These are phyloP conservation scores for Drosophila tropicalis DNA, from an alignment of 1,140 invertebrate species.

Conservation along the genomic window DNA sequence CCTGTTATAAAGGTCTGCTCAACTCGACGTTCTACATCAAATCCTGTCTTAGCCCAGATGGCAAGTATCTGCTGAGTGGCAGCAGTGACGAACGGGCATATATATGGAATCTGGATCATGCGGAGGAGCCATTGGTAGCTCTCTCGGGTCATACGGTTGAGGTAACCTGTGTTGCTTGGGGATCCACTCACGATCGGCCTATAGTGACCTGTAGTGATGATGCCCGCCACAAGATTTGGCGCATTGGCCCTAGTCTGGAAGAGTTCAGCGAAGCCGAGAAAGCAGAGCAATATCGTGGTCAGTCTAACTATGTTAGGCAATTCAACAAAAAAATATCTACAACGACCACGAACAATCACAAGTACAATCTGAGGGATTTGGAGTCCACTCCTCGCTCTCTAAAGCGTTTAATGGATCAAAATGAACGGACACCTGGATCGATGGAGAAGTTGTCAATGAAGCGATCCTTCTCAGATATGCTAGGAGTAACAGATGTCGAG, in stretches of 20 bases:
- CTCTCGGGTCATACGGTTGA: conserved; percentile 91
- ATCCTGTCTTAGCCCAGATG: conserved; percentile 90
- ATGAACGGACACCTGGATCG: conserved; percentile 75
- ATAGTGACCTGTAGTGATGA: conserved; percentile 93
- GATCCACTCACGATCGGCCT: conserved; percentile 84
- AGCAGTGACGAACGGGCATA: conserved; percentile 93
- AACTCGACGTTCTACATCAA: conserved; percentile 93
- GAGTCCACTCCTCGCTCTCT: conserved; percentile 84
- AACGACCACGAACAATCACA: conserved; percentile 55
- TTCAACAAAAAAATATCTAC: conserved; percentile 40
- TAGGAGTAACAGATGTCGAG: conserved; percentile 43
- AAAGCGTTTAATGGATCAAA: conserved; percentile 82
- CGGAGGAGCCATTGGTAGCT: conserved; percentile 87
- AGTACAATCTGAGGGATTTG: conserved; percentile 82
- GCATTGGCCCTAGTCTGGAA: conserved; percentile 85
- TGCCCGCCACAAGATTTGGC: conserved; percentile 90
- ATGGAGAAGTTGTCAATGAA: conserved; percentile 69
- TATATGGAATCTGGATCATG: conserved; percentile 89
- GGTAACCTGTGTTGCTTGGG: conserved; percentile 94
- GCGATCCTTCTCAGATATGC: conserved; percentile 75
- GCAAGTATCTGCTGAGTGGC: conserved; percentile 91
- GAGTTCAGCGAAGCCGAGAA: conserved; percentile 83
- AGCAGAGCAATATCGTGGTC: conserved; percentile 84
- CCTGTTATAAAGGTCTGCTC: conserved; percentile 87
- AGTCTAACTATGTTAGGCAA: conserved; percentile 84